Conservation (phyloP, 1,140 invertebrate genomes). For the Cecropterus lyciades region DNA sequence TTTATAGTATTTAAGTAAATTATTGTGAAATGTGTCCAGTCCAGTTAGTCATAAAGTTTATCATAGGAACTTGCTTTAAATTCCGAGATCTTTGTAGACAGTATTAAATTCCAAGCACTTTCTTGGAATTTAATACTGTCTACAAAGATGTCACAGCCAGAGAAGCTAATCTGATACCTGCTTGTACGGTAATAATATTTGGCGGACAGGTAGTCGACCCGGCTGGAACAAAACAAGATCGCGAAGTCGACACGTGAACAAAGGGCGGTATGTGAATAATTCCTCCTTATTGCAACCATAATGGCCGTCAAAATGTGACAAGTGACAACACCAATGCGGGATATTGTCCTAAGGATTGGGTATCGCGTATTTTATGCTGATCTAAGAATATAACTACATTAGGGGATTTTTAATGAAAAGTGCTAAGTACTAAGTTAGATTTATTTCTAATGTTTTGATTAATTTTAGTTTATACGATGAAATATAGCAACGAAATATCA, state of each 20-base stretch:
- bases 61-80: neutral
- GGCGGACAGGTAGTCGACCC: conserved; percentile 57
- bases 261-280: conserved; percentile 75
- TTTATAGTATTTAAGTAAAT: no score
- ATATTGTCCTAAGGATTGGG: no score
- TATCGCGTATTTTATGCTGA: no score
- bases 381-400: no score
- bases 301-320: conserved; percentile 28
- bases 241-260: conserved; percentile 69
- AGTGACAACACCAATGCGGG: neutral
- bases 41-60: neutral
- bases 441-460: no score
- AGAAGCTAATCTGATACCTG: conserved; percentile 14
- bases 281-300: conserved; percentile 67
- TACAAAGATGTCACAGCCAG: no score
- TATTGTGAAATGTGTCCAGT: no score
- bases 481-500: no score
- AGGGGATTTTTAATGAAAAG: no score
- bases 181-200: conserved; percentile 2
- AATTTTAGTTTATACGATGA: no score
- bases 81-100: neutral
- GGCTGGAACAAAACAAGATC: conserved; percentile 53
- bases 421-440: no score
- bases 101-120: neutral
- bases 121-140: no score